These are phyloP conservation scores for Anoplolepis gracilipes DNA, from an alignment of 1,140 invertebrate genomes.

Conservation along the genomic window DNA sequence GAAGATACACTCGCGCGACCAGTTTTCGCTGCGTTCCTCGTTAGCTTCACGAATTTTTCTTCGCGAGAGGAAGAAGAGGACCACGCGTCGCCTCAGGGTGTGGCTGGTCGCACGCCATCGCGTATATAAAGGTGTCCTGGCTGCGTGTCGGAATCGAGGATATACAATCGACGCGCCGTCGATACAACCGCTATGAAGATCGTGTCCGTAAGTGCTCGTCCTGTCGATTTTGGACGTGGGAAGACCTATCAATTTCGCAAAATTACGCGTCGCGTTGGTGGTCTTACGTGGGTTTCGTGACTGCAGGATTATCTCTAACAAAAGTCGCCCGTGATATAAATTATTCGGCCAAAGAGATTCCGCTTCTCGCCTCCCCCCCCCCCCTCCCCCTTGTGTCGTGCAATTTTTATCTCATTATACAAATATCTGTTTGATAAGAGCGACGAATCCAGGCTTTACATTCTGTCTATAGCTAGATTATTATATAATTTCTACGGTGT, in stretches of 20 bases:
- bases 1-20: constrained; percentile 61
- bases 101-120: constrained; percentile 64
- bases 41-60: constrained; percentile 13
- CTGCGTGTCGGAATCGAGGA: constrained; percentile 61
- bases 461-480: background rate
- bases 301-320: background rate
- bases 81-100: constrained; percentile 58
- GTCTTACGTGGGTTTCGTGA: background rate
- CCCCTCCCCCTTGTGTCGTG: no score
- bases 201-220: constrained; percentile 71
- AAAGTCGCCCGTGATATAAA: background rate
- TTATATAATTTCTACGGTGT: background rate
- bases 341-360: background rate
- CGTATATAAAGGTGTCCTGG: constrained; percentile 78
- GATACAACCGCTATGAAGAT: constrained; percentile 71
- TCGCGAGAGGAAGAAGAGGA: constrained; percentile 61
- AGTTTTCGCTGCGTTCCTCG: constrained; percentile 36
- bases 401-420: background rate
- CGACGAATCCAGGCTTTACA: background rate
- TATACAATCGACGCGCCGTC: constrained; percentile 45
- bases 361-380: no score
- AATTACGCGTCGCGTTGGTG: background rate
- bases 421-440: background rate
- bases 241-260: background rate
- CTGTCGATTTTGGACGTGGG: background rate